Conservation (phyloP, 2,888 invertebrate genomes). For the Erannis defoliaria region DNA sequence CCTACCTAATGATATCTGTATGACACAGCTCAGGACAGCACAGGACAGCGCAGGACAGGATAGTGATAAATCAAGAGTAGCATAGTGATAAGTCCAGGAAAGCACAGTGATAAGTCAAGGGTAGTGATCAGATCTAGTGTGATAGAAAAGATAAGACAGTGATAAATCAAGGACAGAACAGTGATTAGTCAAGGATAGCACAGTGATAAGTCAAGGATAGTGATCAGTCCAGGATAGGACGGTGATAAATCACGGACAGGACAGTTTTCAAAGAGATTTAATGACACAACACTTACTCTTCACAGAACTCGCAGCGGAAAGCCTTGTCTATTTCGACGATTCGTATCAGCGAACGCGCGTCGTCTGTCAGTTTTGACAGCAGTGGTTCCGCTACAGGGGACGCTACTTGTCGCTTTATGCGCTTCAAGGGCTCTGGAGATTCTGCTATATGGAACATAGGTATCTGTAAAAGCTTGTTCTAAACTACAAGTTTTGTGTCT, state of each 20-base stretch:
- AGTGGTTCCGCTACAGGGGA: constrained; percentile 56
- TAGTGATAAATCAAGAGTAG: too few relatives aligned
- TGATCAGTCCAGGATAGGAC: not conserved
- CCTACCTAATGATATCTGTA: too few relatives aligned
- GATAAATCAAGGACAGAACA: not conserved
- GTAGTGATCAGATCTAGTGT: too few relatives aligned
- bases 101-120: too few relatives aligned
- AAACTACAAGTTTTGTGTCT: too few relatives aligned
- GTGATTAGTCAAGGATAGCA: not conserved
- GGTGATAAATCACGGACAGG: not conserved
- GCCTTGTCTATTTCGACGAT: constrained; percentile 81
- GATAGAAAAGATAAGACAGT: not conserved
- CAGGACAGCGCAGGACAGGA: too few relatives aligned
- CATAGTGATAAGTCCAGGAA: too few relatives aligned
- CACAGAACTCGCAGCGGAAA: constrained; percentile 84
- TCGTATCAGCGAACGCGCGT: constrained; percentile 62
- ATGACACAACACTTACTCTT: constrained; percentile 69
- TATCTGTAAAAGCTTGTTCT: too few relatives aligned
- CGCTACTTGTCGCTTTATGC: constrained; percentile 60
- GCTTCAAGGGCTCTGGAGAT: constrained; percentile 56
- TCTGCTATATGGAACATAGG: constrained; percentile 53
- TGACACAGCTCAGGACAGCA: too few relatives aligned
- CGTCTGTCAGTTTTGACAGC: constrained; percentile 57
- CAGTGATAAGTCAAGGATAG: too few relatives aligned
- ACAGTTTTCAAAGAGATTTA: not conserved